Base-by-base conservation (phyloP, 2,888 invertebrate genomes). In the Aelia acuminata region DNA sequence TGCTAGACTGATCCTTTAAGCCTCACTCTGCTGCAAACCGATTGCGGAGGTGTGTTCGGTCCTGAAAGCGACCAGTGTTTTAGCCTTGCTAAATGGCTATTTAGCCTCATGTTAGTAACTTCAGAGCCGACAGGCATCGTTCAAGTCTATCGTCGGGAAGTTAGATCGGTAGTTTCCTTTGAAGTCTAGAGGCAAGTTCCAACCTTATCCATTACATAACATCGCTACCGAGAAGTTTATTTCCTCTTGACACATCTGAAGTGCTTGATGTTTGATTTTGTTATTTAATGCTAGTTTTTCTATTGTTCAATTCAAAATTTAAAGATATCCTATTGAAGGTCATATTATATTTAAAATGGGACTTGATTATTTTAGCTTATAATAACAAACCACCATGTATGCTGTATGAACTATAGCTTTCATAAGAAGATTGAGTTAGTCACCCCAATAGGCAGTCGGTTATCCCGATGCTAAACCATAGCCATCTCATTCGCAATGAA, bases 121-220 rank as follows among this genome's bases (percentile, higher is more conserved):
- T 70, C 13, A 35, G 63, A 35, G 63, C 63, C 63, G 63, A 70
- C 63, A 70, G 63, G 63, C 63, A 70, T 70, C 63, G 63, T 35
- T 70, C 63, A 70, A 70, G 63, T 70, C 63, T 70, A 70, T 7
- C 35, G 63, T 35, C 35, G 31, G 31, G 15, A 35, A 70, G 63
- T 57, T 57, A 1, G 13, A 11, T 57, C 3, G 10, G 13, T 26
- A 57, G 26, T 70, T 70, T 18, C 63, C 63, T 70, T 70, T 70
- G 31, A 70, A 31, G 63, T 35, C 20, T n/a, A n/a, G 63, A 70
- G 18, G 7, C 20, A 70, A 70, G 31, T 70, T 70, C 3, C 35
- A 70, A 70, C 35, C 18, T 15, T 70, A 70, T 70, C 15, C 63
- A 35, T 70, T 70, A 70, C 63, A 31, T 70, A 70, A 70, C 63